These are phyloP conservation scores for Sinhomidia bicolor DNA, from an alignment of 2,888 invertebrate genomes.

Conservation along the genomic window DNA sequence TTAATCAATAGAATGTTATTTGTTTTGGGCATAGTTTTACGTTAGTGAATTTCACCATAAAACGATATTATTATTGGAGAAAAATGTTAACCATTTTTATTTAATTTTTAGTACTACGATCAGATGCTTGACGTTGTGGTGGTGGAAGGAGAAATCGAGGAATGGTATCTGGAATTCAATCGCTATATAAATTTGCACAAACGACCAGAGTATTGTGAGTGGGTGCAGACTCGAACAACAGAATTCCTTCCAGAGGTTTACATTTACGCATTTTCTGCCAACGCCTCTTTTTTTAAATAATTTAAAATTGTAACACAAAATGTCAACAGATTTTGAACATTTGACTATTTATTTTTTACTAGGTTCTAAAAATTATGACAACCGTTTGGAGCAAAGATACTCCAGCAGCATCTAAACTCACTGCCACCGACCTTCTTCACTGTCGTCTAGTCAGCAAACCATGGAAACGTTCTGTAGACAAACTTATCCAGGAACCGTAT, in stretches of 20 bases:
- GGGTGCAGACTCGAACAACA: not conserved
- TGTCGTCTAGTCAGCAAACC: not conserved
- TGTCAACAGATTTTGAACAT: not conserved
- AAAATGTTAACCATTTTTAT: not conserved
- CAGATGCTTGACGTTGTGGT: not conserved
- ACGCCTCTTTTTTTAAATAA: too few species aligned
- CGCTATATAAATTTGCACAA: not conserved
- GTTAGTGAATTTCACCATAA: too few species aligned
- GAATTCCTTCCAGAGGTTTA: not conserved
- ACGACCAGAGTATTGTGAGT: not conserved
- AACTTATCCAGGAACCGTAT: not conserved
- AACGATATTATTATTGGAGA: not conserved
- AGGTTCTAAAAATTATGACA: not conserved
- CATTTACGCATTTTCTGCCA: too few species aligned
- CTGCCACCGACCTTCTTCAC: not conserved
- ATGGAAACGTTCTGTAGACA: not conserved
- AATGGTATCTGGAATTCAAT: not conserved
- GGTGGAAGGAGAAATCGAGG: too few species aligned
- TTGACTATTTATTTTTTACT: not conserved
- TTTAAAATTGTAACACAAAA: not conserved
- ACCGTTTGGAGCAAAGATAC: not conserved
- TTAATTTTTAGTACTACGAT: not conserved
- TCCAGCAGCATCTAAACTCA: not conserved
- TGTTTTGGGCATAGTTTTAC: too few species aligned
- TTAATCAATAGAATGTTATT: not conserved